These are phyloP conservation scores for Epizoanthus ramosus DNA, from an alignment of 92 coral and sea anemone species.

Conservation along the genomic window DNA sequence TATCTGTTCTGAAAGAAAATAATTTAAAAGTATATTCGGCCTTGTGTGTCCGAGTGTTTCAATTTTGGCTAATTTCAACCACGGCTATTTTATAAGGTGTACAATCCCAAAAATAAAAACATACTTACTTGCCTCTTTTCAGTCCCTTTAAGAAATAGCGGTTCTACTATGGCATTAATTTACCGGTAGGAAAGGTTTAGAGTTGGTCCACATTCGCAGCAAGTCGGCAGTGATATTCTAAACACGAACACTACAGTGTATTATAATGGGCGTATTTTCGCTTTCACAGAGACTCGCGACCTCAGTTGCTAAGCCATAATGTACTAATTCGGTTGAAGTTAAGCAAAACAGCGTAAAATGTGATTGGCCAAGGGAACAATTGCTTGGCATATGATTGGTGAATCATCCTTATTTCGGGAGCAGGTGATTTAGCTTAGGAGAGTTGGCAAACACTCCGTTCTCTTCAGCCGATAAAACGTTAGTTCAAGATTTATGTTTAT, in stretches of 20 bases:
- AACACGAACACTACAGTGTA: background rate
- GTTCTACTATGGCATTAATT: background rate
- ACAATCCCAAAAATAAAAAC: too few relatives aligned
- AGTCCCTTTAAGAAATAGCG: background rate
- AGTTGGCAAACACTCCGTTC: background rate
- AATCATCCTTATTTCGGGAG: background rate
- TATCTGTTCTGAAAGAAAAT: too few relatives aligned
- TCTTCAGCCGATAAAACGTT: background rate
- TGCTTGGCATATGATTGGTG: slow-evolving; percentile 12
- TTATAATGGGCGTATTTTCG: slow-evolving; percentile 8
- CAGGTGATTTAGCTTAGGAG: slow-evolving; percentile 13
- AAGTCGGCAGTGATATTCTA: background rate
- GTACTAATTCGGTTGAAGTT: background rate
- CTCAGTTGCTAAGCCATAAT: background rate
- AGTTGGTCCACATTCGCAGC: slow-evolving; percentile 2
- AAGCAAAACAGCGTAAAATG: background rate
- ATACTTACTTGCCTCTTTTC: too few relatives aligned
- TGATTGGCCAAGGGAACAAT: slow-evolving; percentile 23
- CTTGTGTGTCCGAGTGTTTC: too few relatives aligned
- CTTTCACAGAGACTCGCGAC: background rate
- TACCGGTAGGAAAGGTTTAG: background rate
- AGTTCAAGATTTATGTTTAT: too few relatives aligned
- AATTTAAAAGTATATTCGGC: too few relatives aligned
- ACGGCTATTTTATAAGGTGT: too few relatives aligned
- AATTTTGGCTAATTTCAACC: too few relatives aligned